phyloP scores from a whole-genome alignment of 1,140 invertebrate species.

The Wasmannia auropunctata region DNA sequence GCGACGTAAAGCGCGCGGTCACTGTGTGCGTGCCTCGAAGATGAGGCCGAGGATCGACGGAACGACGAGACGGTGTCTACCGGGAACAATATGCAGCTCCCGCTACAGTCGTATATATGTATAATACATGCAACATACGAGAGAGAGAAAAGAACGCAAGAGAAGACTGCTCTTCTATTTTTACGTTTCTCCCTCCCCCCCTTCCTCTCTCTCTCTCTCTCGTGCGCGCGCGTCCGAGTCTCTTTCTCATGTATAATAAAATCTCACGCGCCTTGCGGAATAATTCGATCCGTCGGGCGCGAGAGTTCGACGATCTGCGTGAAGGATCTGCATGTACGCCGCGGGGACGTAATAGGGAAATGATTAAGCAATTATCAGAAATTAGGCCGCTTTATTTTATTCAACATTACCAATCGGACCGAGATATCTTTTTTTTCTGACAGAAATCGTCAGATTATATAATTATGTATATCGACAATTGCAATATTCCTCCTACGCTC shows the following conservation, averaged over 20 bases:
- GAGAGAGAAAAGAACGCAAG: background rate
- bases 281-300: conserved; percentile 1
- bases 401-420: conserved; percentile 2
- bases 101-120: background rate
- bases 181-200: too few species aligned
- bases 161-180: conserved; percentile 13
- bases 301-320: background rate
- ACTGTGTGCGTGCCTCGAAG: background rate
- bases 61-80: conserved; percentile 6
- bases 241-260: conserved; percentile 26
- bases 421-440: background rate
- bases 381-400: conserved; percentile 55
- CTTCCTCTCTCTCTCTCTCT: too few species aligned
- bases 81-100: conserved; percentile 12
- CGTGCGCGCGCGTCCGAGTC: background rate
- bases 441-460: background rate
- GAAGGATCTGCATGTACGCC: background rate
- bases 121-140: background rate
- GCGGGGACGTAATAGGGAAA: background rate
- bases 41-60: conserved; percentile 19
- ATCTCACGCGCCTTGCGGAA: background rate
- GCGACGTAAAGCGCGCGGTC: background rate
- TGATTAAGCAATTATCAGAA: conserved; percentile 9
- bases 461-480: background rate
- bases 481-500: background rate